Evolutionary conservation across 2,113 vertebrate species (phyloP).

Genomic region (Holacanthus passer): DNA sequence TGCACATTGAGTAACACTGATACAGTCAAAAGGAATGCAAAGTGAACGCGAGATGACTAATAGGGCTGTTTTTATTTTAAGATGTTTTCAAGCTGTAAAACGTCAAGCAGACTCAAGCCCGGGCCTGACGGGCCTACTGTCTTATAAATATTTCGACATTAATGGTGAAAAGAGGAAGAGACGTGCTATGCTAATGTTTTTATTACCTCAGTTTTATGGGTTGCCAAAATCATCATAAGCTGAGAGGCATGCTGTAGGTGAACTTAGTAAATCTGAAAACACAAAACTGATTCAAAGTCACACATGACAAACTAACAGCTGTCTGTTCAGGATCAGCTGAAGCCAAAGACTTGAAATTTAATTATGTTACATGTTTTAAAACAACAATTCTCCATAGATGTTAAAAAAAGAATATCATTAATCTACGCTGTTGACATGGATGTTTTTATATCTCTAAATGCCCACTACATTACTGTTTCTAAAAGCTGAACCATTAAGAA

Average conservation of each 20-base stretch:
- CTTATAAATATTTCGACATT: conserved; percentile 68
- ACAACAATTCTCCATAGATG: conserved; percentile 10
- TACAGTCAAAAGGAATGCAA: conserved; percentile 24
- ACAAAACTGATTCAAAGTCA: conserved; percentile 26
- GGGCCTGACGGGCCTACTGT: conserved; percentile 62
- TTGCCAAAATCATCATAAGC: conserved; percentile 60
- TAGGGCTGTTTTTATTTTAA: conserved; percentile 61
- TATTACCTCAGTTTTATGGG: conserved; percentile 51
- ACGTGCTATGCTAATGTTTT: conserved; percentile 68
- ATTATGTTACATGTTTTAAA: conserved; percentile 25
- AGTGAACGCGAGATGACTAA: conserved; percentile 65
- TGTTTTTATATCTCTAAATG: conserved; percentile 52
- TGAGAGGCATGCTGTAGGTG: background rate
- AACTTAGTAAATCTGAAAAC: conserved; percentile 28
- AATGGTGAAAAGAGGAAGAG: conserved; percentile 56
- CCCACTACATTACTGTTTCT: conserved; percentile 23
- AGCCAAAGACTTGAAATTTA: background rate
- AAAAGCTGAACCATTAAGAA: conserved; percentile 67
- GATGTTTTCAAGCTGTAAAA: conserved; percentile 69
- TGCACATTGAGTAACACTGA: conserved; percentile 20
- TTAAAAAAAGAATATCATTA: conserved; percentile 27
- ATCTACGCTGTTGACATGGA: conserved; percentile 38
- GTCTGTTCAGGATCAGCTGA: background rate
- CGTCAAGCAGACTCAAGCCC: conserved; percentile 45
- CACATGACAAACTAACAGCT: conserved; percentile 20